Percentiles rank a stretch among this genome's conserved stretches.
Evolutionary conservation across 2,797 vertebrate genomes (phyloP).

Genomic region (Gymnodraco acuticeps): DNA sequence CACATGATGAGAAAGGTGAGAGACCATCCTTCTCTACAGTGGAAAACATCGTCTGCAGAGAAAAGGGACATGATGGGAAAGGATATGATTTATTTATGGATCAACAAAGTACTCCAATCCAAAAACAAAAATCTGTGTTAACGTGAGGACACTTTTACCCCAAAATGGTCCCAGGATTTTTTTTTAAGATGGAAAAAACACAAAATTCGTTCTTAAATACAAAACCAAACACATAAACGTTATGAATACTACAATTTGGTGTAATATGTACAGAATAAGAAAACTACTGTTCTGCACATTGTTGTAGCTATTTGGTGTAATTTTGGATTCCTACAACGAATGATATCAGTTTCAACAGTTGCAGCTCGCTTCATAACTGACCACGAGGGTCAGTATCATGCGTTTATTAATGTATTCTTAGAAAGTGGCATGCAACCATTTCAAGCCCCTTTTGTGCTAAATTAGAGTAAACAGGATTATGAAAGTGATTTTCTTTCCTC

Average conservation of each 20-base stretch:
- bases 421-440: no score
- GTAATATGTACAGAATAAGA: no score
- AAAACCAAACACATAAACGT: background rate
- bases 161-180: background rate
- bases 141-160: background rate
- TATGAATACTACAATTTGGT: no score
- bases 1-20: constrained; percentile 98
- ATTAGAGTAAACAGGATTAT: background rate
- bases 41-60: background rate
- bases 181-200: background rate
- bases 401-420: no score
- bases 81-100: background rate
- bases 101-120: background rate
- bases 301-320: no score
- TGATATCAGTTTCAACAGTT: no score
- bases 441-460: no score
- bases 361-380: no score
- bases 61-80: background rate
- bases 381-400: no score
- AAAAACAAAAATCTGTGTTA: background rate
- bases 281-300: no score
- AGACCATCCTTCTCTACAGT: background rate
- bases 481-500: background rate
- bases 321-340: no score
- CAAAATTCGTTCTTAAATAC: background rate